phyloP scores from a whole-genome alignment of 1,140 invertebrate species.

The Vollenhovia emeryi region DNA sequence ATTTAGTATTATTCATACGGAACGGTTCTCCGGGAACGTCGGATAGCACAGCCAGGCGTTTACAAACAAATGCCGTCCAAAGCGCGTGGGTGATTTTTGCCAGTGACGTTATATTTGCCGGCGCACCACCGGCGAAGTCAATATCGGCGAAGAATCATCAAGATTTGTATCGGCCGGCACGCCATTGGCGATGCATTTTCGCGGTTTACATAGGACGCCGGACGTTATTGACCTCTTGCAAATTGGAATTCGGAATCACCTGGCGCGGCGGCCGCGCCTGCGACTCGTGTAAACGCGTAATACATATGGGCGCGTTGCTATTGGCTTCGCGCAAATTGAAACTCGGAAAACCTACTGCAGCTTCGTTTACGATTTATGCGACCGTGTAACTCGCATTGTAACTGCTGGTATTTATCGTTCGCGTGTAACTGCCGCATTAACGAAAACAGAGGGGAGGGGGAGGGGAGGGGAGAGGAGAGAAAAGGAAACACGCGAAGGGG shows the following conservation, averaged over 20 bases:
- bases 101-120: slow-evolving; percentile 14
- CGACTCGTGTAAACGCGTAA: slow-evolving; percentile 55
- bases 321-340: slow-evolving; percentile 53
- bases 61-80: background rate
- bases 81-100: slow-evolving; percentile 7
- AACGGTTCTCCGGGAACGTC: background rate
- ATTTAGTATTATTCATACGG: background rate
- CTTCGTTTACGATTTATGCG: slow-evolving; percentile 56
- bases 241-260: slow-evolving; percentile 66
- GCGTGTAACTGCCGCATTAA: slow-evolving; percentile 59
- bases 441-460: slow-evolving; percentile 10
- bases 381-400: slow-evolving; percentile 53
- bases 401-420: slow-evolving; percentile 52
- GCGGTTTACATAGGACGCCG: slow-evolving; percentile 54
- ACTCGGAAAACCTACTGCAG: slow-evolving; percentile 43
- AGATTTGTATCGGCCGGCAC: slow-evolving; percentile 42
- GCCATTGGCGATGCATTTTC: slow-evolving; percentile 52
- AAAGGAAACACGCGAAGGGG: slow-evolving; percentile 34
- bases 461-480: no score
- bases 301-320: slow-evolving; percentile 43
- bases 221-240: slow-evolving; percentile 37
- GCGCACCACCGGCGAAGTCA: slow-evolving; percentile 62
- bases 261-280: slow-evolving; percentile 45
- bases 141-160: slow-evolving; percentile 65
- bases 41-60: background rate